Evolutionary conservation across 2,888 invertebrate genomes (phyloP).

Genomic region (Empis livida): DNA sequence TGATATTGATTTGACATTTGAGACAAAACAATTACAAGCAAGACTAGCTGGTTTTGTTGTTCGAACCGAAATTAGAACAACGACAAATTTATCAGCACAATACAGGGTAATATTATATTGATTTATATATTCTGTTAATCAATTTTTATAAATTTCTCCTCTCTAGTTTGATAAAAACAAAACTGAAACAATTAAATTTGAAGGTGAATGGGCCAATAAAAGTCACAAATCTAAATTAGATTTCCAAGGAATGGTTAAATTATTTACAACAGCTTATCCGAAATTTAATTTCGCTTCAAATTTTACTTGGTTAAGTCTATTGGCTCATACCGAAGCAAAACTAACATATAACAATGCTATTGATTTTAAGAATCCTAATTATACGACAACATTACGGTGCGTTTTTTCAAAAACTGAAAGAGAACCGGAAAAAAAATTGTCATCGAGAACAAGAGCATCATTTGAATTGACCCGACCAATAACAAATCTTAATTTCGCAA

Average conservation of each 20-base stretch:
- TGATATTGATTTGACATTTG: constrained; percentile 61
- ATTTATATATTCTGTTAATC: neutral
- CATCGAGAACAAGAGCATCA: constrained; percentile 42
- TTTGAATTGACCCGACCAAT: constrained; percentile 50
- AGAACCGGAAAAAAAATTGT: constrained; percentile 5
- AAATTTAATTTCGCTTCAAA: constrained; percentile 55
- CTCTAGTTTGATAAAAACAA: constrained; percentile 29
- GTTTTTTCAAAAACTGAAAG: constrained; percentile 42
- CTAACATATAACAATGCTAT: constrained; percentile 56
- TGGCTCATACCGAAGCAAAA: constrained; percentile 58
- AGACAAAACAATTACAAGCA: constrained; percentile 63
- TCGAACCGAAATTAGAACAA: constrained; percentile 26
- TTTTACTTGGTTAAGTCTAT: constrained; percentile 50
- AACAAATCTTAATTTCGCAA: constrained; percentile 51
- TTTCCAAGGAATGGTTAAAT: constrained; percentile 47
- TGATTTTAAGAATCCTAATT: constrained; percentile 41
- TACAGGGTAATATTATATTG: constrained; percentile 42
- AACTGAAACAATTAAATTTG: constrained; percentile 36
- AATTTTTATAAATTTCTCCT: neutral
- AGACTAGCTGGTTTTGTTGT: constrained; percentile 60
- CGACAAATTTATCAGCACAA: constrained; percentile 30
- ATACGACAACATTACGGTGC: constrained; percentile 47
- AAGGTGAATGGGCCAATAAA: constrained; percentile 39
- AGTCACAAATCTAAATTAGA: constrained; percentile 29
- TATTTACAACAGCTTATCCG: constrained; percentile 66